Conservation (phyloP, 1,140 invertebrate species). For the Drosophila lini region DNA sequence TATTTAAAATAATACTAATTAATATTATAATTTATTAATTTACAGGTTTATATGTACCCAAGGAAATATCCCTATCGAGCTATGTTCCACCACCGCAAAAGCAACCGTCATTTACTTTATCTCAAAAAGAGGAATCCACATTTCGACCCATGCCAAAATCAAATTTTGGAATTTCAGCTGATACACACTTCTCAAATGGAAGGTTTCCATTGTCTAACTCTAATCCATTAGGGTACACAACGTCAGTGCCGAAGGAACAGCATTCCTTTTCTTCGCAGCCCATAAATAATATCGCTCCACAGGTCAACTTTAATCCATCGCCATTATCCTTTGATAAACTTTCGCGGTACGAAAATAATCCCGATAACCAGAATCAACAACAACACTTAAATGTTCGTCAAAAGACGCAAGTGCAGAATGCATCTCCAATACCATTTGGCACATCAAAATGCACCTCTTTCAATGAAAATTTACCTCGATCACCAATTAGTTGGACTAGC, state of each 20-base stretch:
- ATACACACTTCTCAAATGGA: neutral
- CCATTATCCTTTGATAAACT: constrained; percentile 74
- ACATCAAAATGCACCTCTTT: neutral
- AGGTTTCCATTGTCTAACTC: constrained; percentile 34
- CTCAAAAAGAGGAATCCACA: neutral
- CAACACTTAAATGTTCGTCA: constrained; percentile 27
- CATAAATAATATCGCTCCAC: constrained; percentile 15
- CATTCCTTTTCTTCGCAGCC: constrained; percentile 22
- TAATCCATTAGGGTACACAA: constrained; percentile 9
- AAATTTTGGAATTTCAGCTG: neutral
- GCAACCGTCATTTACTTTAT: neutral
- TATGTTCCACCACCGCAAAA: constrained; percentile 68
- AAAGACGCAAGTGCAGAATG: constrained; percentile 46
- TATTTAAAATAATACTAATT: neutral
- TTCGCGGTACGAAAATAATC: constrained; percentile 68
- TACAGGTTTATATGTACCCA: constrained; percentile 75
- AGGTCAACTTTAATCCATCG: constrained; percentile 70
- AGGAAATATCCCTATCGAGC: constrained; percentile 77
- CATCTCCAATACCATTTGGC: constrained; percentile 52
- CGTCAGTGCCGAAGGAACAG: constrained; percentile 37
- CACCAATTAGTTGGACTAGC: constrained; percentile 18
- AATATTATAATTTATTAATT: constrained; percentile 2
- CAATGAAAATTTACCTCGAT: neutral
- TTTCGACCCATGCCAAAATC: neutral
- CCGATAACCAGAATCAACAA: constrained; percentile 20